These are phyloP conservation scores for Yoshiicerus persimilis DNA, from an alignment of 1,140 invertebrate genomes.

Conservation along the genomic window DNA sequence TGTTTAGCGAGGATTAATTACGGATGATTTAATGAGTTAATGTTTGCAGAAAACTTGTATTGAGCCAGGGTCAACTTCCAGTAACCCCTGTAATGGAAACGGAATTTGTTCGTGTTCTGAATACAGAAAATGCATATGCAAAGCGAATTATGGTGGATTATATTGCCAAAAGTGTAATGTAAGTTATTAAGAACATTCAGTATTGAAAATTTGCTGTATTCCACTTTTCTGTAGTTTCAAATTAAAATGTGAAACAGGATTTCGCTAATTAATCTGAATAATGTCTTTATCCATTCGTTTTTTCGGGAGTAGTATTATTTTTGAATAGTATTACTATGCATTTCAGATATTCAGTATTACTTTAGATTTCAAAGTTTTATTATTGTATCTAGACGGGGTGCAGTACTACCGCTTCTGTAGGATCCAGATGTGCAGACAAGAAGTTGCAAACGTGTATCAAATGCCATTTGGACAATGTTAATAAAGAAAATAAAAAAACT, in stretches of 20 bases:
- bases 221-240: too few species aligned
- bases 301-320: too few species aligned
- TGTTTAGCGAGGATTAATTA: too few species aligned
- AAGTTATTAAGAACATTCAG: neutral
- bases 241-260: too few species aligned
- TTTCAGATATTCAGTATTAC: neutral
- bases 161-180: constrained; percentile 4
- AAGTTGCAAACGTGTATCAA: neutral
- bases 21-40: too few species aligned
- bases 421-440: neutral
- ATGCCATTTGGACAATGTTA: neutral
- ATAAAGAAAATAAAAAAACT: neutral
- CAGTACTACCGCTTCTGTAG: neutral
- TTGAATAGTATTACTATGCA: too few species aligned
- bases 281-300: too few species aligned
- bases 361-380: too few species aligned
- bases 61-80: neutral
- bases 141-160: neutral
- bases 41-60: neutral
- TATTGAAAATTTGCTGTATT: too few species aligned
- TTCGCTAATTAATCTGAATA: too few species aligned
- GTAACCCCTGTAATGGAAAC: neutral
- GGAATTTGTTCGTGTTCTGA: neutral
- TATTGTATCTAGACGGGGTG: neutral
- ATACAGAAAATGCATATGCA: neutral